These are phyloP conservation scores for Bellardia pandia DNA, from an alignment of 2,888 invertebrate genomes.

Conservation along the genomic window DNA sequence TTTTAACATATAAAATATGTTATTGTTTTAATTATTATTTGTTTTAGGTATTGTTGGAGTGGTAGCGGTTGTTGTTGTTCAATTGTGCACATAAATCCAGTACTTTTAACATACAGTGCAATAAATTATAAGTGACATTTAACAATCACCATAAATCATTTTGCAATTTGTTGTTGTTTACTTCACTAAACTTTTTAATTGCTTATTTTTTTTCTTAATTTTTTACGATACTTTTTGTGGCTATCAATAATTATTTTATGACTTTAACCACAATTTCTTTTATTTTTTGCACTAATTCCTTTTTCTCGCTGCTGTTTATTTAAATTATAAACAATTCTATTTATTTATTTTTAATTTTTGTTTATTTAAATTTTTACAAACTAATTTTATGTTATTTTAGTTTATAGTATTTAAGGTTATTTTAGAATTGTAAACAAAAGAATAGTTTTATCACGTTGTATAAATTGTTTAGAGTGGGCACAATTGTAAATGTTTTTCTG, in stretches of 20 bases:
- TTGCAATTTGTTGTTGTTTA: neutral
- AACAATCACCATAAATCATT: slow-evolving; percentile 34
- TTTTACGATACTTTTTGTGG: neutral
- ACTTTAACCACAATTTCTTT: neutral
- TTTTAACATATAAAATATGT: slow-evolving; percentile 40
- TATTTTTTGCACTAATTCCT: neutral
- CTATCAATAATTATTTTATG: slow-evolving; percentile 1
- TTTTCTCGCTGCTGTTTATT: neutral
- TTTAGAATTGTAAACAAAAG: slow-evolving; percentile 18
- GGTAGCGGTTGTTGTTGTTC: neutral
- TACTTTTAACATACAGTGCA: neutral
- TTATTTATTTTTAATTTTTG: neutral
- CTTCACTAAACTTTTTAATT: neutral
- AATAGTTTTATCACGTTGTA: slow-evolving; percentile 34
- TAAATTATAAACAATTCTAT: slow-evolving; percentile 7
- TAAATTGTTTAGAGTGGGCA: neutral
- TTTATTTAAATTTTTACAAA: neutral
- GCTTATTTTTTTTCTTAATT: neutral
- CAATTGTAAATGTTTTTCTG: slow-evolving; percentile 16
- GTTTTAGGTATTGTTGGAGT: neutral
- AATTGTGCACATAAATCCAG: slow-evolving; percentile 32
- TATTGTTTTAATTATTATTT: neutral
- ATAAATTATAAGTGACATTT: slow-evolving; percentile 47
- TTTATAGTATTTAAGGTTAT: slow-evolving; percentile 1
- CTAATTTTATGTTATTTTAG: neutral